Evolutionary conservation across 2,888 invertebrate species (phyloP), one percentile per base, ranked within the genome.

Genomic region (Meta bourneti): DNA sequence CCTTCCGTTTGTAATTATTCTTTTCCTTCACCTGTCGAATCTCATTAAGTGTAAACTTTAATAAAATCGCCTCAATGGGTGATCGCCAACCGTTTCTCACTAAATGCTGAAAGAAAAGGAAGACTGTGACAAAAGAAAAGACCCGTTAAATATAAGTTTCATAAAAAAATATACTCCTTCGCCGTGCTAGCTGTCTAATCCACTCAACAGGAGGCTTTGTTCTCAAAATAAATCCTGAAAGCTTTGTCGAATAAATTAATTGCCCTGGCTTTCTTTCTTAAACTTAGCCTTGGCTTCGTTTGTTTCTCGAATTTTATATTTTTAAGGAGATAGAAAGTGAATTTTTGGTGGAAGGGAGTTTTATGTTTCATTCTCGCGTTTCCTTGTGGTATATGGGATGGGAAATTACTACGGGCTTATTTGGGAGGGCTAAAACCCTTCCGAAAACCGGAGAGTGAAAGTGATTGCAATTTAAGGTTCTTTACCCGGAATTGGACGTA

Each of bases 231-330:
- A 69, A 80, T 34, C 34, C 34, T 11, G 69, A 61, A 19, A 20
- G 78, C 52, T 79, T 79, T 80, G 19, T 61, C 80, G 34, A 80
- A 80, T 80, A 80, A 80, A 69, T 80, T 80, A 61, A 80, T 80
- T 80, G 80, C 78, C 54, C 11, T 2, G 20, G 6, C 49, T 49
- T 16, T 49, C 49, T 75, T 34, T 13, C 69, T 54, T 61, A 11
- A 19, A 20, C 16, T 79, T 54, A 8, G 78, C 19, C 19, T 51
- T 54, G 19, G 52, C 7, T 80, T 80, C 80, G 34, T 80, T 80
- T 80, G 34, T 69, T 80, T 19, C 61, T 19, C 11, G 2, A 34
- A 61, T 34, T 61, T 80, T 80, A 9, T 34, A 34, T 61, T 13
- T 80, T 20, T 20, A 13, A 9, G 61, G 11, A 61, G 34, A 61